Evolutionary conservation across 2,797 vertebrate species (phyloP), one percentile per base, ranked within the genome.

Genomic region (Catharus ustulatus): DNA sequence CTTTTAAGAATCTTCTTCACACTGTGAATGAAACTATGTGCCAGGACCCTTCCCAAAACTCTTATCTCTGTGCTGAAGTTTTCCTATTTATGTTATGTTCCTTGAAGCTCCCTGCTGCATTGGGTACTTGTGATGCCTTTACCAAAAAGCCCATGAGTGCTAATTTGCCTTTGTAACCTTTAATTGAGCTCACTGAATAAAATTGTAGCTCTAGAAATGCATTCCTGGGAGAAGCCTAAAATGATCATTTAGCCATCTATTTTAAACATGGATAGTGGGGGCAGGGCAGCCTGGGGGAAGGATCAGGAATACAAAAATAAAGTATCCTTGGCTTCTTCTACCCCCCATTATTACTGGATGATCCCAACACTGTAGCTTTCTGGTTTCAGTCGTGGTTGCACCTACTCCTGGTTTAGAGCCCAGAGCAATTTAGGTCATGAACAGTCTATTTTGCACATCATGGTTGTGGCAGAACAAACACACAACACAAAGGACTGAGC

Each of bases 321-420:
- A 89, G 52, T 6, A 79, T 21, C 16, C 81, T 89, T 92, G 74
- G 20, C 72, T 48, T 73, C 38, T 42, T 76, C n/a, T 18, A 62
- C 1, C 6, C 7, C 8, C 8, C 15, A 15, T 76, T 90, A 73
- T 49, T 51, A 59, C 40, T 67, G 40, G 16, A 34, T 13, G 34
- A 63, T 82, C 18, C 29, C 3, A 1, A 67, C 29, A 49, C 26
- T 15, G 23, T 1, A 67, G 48, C 42, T 43, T 76, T 84, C 30
- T 0, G 0, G 18, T 82, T 90, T 64, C 34, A 84, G 67, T 58
- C 0, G 5, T 0, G 1, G 23, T 48, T 79, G 55, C 71, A 92
- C n/a, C 49, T 91, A 74, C 27, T 78, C 24, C 64, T 76, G 51
- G 36, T 67, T 73, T 69, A 38, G 30, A 90, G 57, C 48, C 36